Percentiles rank a stretch among this genome's conserved stretches.
phyloP scores from a whole-genome alignment of 2,888 invertebrate genomes.

The Adelphocoris suturalis region DNA sequence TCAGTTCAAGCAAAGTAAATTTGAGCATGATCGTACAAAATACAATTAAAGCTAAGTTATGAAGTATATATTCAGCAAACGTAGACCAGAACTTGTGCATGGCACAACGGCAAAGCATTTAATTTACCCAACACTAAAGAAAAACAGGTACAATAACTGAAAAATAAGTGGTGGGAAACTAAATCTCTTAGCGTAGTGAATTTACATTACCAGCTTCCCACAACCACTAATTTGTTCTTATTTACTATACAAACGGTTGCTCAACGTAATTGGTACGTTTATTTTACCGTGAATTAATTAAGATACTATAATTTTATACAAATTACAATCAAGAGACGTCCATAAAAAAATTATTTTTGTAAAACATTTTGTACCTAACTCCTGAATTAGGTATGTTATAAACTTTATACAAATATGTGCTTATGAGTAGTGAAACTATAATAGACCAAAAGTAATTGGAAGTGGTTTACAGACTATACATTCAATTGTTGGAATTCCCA shows the following conservation, averaged over 20 bases:
- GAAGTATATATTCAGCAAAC: neutral
- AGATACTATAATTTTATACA: neutral
- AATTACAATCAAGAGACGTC: neutral
- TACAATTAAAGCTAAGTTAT: constrained; percentile 5
- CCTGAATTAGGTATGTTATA: neutral
- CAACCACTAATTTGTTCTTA: neutral
- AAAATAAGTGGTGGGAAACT: neutral
- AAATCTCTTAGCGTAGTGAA: too few relatives aligned
- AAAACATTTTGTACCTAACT: neutral
- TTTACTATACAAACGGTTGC: too few relatives aligned
- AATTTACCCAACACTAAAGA: neutral
- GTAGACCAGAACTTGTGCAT: neutral
- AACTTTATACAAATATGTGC: too few relatives aligned
- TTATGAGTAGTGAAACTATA: too few relatives aligned
- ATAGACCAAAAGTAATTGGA: too few relatives aligned
- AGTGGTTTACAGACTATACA: too few relatives aligned
- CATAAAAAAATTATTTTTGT: neutral
- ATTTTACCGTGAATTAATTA: too few relatives aligned
- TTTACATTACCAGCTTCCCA: neutral
- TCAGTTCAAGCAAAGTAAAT: neutral
- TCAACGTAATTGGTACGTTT: too few relatives aligned
- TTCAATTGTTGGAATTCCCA: too few relatives aligned
- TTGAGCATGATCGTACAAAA: constrained; percentile 18
- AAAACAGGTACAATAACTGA: neutral
- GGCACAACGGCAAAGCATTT: neutral